A percentile compares a stretch with the other conserved stretches of the same genome.
Conservation (phyloP, 1,140 invertebrate species). For the Homarus americanus region DNA sequence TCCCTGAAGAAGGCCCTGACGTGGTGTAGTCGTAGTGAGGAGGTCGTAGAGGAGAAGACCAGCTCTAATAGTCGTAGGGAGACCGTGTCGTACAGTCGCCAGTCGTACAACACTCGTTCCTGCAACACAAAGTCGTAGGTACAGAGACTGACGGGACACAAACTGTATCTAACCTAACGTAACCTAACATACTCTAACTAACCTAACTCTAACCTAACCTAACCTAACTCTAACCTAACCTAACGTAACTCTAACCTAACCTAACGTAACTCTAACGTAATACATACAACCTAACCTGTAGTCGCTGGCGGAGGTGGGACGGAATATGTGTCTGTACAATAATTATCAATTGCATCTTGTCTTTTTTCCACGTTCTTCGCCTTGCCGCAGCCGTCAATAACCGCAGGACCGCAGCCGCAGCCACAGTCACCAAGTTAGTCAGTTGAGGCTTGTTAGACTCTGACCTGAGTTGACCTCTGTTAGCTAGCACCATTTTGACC, state of each 20-base stretch:
- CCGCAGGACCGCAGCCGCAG: not conserved
- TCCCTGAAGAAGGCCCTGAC: slow-evolving; percentile 60
- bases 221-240: too few relatives aligned
- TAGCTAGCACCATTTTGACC: too few relatives aligned
- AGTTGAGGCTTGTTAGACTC: not conserved
- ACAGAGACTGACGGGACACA: too few relatives aligned
- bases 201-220: too few relatives aligned
- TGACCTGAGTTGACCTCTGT: too few relatives aligned
- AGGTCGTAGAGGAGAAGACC: slow-evolving; percentile 42
- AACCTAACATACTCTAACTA: too few relatives aligned
- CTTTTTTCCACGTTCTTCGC: not conserved
- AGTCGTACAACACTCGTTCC: slow-evolving; percentile 43
- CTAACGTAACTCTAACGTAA: too few relatives aligned
- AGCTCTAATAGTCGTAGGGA: slow-evolving; percentile 47
- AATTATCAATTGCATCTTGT: not conserved
- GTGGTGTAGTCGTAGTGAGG: slow-evolving; percentile 24
- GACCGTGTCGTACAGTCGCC: slow-evolving; percentile 63
- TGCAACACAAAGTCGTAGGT: not conserved
- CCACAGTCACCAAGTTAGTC: slow-evolving; percentile 15
- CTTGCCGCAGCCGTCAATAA: not conserved
- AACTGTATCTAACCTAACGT: too few relatives aligned
- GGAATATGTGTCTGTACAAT: slow-evolving; percentile 1
- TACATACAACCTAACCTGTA: slow-evolving; percentile 10
- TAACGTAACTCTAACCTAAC: too few relatives aligned
- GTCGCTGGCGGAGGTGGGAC: not conserved